phyloP scores from a whole-genome alignment of 2,797 vertebrate genomes.

The Threskiornis aethiopicus region DNA sequence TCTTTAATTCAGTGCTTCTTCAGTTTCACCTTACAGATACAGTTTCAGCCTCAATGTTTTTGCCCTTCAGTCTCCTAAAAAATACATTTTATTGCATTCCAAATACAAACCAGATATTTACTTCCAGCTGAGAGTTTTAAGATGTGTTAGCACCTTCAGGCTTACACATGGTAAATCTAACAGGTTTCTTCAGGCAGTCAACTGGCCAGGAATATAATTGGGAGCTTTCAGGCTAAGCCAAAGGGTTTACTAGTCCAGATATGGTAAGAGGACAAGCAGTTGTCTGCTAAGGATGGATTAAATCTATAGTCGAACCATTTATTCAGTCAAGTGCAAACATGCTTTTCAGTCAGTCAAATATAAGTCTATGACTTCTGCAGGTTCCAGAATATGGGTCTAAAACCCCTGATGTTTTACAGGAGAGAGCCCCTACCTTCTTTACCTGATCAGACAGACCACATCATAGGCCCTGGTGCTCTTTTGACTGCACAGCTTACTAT shows the following conservation, averaged over 20 bases:
- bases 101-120: background rate
- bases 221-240: background rate
- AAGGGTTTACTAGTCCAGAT: background rate
- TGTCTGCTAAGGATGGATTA: background rate
- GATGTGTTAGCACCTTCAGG: background rate
- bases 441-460: background rate
- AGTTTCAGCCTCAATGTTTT: background rate
- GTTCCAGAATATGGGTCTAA: background rate
- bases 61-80: background rate
- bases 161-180: background rate
- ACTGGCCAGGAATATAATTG: background rate
- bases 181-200: background rate
- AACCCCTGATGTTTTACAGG: background rate
- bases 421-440: background rate
- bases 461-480: background rate
- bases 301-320: background rate
- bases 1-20: background rate
- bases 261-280: background rate
- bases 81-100: background rate
- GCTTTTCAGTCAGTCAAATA: background rate
- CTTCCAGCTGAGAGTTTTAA: background rate
- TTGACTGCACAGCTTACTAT: background rate
- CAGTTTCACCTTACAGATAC: background rate
- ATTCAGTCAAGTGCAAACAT: background rate
- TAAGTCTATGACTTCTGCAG: background rate